Conservation (phyloP, 1,140 invertebrate species). For the Cyphomyrmex costatus region DNA sequence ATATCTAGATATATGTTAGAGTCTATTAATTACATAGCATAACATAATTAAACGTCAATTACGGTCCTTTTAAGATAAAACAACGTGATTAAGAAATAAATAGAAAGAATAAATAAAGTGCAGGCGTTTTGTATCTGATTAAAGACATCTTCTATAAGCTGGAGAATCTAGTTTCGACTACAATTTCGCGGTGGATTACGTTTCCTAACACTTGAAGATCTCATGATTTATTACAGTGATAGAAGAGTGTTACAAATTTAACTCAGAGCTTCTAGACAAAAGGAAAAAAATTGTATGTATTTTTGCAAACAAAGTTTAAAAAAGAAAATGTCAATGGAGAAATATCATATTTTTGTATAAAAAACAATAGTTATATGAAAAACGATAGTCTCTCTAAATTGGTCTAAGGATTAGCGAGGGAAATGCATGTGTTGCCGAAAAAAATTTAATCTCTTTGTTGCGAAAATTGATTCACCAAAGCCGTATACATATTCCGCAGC, state of each 20-base stretch:
- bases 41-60: background rate
- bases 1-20: background rate
- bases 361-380: no score
- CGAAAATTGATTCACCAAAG: background rate
- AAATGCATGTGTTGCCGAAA: background rate
- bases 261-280: background rate
- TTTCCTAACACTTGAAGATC: conserved; percentile 22
- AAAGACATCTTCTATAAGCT: conserved; percentile 1
- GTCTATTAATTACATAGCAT: background rate
- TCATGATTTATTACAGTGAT: conserved; percentile 29
- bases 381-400: conserved; percentile 11
- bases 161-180: conserved; percentile 22
- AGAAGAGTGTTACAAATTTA: conserved; percentile 1
- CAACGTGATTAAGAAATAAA: background rate
- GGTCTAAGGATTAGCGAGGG: background rate
- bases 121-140: background rate
- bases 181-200: conserved; percentile 25
- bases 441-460: background rate
- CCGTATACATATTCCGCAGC: background rate
- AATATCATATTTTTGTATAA: background rate
- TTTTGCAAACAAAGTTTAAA: background rate
- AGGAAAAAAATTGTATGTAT: background rate
- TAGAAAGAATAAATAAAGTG: background rate
- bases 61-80: background rate
- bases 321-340: background rate